Evolutionary conservation across 2,113 vertebrate species (phyloP).

Genomic region (Stomatorhinus ivindoensis): DNA sequence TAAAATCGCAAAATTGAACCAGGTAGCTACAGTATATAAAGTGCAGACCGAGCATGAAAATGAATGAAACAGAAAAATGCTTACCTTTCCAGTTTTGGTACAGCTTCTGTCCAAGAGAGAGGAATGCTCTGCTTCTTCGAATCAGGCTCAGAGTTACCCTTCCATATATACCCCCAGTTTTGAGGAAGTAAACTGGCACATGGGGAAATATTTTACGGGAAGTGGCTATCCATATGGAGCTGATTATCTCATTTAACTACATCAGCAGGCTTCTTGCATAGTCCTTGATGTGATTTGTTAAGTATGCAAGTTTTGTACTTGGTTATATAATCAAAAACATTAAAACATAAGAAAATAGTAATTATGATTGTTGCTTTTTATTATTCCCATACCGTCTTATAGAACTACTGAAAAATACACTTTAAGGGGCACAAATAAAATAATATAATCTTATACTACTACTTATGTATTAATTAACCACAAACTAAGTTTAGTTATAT

Average conservation of each 20-base stretch:
- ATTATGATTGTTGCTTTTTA: neutral
- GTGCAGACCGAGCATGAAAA: neutral
- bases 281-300: slow-evolving; percentile 50
- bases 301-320: slow-evolving; percentile 26
- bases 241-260: slow-evolving; percentile 19
- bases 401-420: neutral
- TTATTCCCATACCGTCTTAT: neutral
- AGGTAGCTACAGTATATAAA: neutral
- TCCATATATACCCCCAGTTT: slow-evolving; percentile 45
- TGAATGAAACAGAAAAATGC: neutral
- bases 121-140: neutral
- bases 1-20: neutral
- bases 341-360: neutral
- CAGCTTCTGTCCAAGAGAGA: neutral
- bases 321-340: neutral
- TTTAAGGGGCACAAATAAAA: neutral
- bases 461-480: neutral
- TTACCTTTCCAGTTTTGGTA: slow-evolving; percentile 34
- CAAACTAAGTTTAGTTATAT: neutral
- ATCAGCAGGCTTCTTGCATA: neutral
- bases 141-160: slow-evolving; percentile 33
- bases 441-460: neutral
- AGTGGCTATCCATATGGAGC: slow-evolving; percentile 50
- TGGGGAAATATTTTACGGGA: neutral
- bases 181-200: slow-evolving; percentile 53